phyloP scores from a whole-genome alignment of 2,797 vertebrate species.

The Ptychobarbus kaznakovi region DNA sequence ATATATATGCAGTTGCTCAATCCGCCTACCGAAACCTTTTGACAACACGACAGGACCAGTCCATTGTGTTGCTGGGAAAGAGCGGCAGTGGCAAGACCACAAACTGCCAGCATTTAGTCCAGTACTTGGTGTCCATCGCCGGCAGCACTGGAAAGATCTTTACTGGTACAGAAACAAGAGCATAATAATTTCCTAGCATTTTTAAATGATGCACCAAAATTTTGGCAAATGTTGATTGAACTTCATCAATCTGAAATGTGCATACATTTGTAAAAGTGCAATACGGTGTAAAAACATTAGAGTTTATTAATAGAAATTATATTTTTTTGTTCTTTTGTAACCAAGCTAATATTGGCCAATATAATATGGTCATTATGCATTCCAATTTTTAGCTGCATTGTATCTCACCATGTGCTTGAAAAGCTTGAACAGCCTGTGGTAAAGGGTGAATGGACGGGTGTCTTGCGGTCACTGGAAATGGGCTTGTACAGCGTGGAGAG shows the following conservation, averaged over 20 bases:
- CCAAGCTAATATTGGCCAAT: neutral
- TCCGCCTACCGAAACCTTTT: slow-evolving; percentile 91
- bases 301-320: neutral
- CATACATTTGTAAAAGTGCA: neutral
- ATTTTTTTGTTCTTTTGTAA: neutral
- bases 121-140: slow-evolving; percentile 91
- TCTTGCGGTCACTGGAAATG: slow-evolving; percentile 10
- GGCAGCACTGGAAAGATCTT: slow-evolving; percentile 93
- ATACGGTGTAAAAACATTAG: neutral
- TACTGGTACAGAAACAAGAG: slow-evolving; percentile 81
- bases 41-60: slow-evolving; percentile 95
- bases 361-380: neutral
- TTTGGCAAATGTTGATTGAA: neutral
- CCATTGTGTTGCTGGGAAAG: slow-evolving; percentile 88
- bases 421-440: neutral
- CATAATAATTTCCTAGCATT: neutral
- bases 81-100: slow-evolving; percentile 95
- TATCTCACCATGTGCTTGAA: slow-evolving; percentile 16
- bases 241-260: neutral
- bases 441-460: slow-evolving; percentile 25
- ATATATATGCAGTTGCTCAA: slow-evolving; percentile 93
- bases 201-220: neutral
- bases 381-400: slow-evolving; percentile 5
- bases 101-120: slow-evolving; percentile 94
- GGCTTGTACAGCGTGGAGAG: neutral